phyloP scores from a whole-genome alignment of 2,797 vertebrate genomes.

The Florisuga fusca region DNA sequence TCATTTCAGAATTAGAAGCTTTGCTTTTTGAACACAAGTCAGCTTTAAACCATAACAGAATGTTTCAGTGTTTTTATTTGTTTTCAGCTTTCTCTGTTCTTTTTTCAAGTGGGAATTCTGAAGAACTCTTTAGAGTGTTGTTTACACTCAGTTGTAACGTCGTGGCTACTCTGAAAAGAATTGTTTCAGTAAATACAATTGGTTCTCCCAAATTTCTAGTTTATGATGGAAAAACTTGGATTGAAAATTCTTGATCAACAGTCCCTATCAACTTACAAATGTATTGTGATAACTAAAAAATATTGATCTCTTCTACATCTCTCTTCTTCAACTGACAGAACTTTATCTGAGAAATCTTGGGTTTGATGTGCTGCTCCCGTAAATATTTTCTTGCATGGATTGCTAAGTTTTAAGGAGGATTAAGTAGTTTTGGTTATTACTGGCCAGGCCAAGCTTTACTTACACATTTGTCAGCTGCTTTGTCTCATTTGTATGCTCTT shows the following conservation, averaged over 20 bases:
- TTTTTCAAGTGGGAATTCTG: neutral
- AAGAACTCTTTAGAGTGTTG: accelerated
- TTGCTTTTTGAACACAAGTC: neutral
- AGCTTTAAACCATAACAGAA: neutral
- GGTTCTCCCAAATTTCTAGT: neutral
- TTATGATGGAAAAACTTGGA: neutral
- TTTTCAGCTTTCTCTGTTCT: neutral
- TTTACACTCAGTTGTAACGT: neutral
- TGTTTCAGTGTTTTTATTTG: neutral
- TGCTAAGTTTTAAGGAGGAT: constrained; percentile 12
- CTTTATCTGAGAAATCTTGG: neutral
- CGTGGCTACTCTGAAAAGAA: neutral
- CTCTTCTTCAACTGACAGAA: neutral
- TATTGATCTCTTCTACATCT: neutral
- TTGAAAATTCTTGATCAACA: neutral
- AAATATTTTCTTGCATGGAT: constrained; percentile 12
- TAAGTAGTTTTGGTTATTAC: constrained; percentile 1
- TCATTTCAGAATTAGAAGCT: neutral
- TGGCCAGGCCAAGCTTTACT: constrained; percentile 5
- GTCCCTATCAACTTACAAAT: neutral
- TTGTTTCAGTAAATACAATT: neutral
- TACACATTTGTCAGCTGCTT: neutral
- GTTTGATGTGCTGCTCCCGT: neutral
- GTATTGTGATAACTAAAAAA: neutral
- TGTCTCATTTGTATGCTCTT: neutral